Conservation (phyloP, 2,797 vertebrate species). For the Helarctos malayanus region DNA sequence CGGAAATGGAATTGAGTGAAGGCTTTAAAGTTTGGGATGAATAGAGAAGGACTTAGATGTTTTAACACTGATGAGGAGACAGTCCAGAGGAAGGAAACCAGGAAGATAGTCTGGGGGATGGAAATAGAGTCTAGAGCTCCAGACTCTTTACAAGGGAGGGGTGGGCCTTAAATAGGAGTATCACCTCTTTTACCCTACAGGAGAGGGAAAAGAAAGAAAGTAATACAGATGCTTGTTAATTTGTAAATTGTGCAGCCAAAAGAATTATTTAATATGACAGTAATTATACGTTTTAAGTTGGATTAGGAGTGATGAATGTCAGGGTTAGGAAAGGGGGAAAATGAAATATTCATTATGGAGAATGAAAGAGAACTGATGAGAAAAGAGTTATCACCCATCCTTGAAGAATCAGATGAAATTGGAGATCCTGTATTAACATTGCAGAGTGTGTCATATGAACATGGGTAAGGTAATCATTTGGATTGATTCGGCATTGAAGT, state of each 20-base stretch:
- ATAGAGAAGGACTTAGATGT: neutral
- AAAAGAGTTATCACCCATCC: neutral
- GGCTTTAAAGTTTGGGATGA: neutral
- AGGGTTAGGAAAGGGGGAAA: neutral
- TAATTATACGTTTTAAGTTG: neutral
- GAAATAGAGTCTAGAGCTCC: neutral
- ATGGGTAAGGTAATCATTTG: conserved; percentile 1
- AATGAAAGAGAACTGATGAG: neutral
- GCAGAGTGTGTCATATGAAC: neutral
- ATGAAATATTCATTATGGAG: neutral
- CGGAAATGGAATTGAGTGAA: neutral
- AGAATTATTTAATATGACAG: neutral
- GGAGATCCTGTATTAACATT: neutral
- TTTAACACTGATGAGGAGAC: neutral
- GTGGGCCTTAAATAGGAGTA: neutral
- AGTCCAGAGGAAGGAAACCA: neutral
- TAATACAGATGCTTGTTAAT: neutral
- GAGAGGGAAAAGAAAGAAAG: neutral
- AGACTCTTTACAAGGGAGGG: neutral
- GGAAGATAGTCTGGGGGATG: neutral
- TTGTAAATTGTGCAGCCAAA: neutral
- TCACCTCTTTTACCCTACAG: neutral
- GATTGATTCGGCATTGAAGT: neutral
- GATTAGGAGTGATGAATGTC: neutral
- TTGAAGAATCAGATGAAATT: conserved; percentile 47